A percentile compares a stretch with the other conserved stretches of the same genome.
phyloP scores from a whole-genome alignment of 2,888 invertebrate genomes.

The Cerastis leucographa region DNA sequence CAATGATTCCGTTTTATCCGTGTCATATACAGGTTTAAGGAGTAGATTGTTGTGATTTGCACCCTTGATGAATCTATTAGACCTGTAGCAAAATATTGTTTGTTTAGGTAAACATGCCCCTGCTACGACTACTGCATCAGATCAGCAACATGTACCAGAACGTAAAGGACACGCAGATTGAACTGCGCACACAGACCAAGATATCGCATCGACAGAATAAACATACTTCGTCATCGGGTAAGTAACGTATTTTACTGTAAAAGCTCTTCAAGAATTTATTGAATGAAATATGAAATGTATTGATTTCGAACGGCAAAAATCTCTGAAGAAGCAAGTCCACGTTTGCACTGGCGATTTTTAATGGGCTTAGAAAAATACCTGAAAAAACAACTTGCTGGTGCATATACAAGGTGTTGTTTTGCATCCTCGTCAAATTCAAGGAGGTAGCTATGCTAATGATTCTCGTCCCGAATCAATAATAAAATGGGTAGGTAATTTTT shows the following conservation, averaged over 20 bases:
- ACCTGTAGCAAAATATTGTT: background rate
- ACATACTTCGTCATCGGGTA: constrained; percentile 84
- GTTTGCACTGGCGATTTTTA: background rate
- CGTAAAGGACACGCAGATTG: constrained; percentile 98
- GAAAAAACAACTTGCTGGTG: too few relatives aligned
- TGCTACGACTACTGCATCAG: constrained; percentile 97
- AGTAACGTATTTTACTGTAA: background rate
- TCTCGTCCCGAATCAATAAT: too few relatives aligned
- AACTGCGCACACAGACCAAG: constrained; percentile 93
- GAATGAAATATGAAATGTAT: background rate
- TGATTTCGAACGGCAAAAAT: background rate
- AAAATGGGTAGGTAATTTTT: too few relatives aligned
- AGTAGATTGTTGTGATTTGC: background rate
- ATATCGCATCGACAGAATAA: constrained; percentile 82
- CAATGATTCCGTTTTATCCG: background rate
- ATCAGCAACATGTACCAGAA: constrained; percentile 99
- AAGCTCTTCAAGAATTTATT: background rate
- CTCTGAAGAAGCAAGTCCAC: background rate
- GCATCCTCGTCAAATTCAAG: too few relatives aligned
- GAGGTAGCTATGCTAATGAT: too few relatives aligned
- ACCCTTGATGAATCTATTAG: background rate
- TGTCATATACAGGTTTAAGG: background rate
- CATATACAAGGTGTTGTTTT: too few relatives aligned
- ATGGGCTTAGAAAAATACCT: too few relatives aligned
- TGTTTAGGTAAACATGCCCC: constrained; percentile 96